phyloP scores from a whole-genome alignment of 1,140 invertebrate genomes.

The Dinothrombium tinctorium region DNA sequence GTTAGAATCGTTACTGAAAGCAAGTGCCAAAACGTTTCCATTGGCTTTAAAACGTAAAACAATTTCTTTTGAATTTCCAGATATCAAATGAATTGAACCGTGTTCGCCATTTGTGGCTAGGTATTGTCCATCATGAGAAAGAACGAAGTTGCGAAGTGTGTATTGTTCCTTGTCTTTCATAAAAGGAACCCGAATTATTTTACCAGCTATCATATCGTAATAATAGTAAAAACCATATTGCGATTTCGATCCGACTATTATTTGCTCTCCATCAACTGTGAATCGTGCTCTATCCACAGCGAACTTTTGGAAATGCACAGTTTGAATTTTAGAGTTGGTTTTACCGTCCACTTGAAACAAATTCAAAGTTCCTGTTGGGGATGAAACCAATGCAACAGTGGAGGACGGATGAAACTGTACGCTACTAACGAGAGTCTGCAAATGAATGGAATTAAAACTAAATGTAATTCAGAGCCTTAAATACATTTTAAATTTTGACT shows the following conservation, averaged over 20 bases:
- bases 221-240: slow-evolving; percentile 34
- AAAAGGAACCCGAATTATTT: slow-evolving; percentile 32
- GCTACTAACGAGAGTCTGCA: slow-evolving; percentile 13
- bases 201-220: slow-evolving; percentile 56
- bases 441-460: too few relatives aligned
- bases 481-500: too few relatives aligned
- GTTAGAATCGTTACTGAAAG: slow-evolving; percentile 40
- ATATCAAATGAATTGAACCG: slow-evolving; percentile 52
- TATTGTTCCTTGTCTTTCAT: slow-evolving; percentile 16
- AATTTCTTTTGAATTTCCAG: slow-evolving; percentile 44
- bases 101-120: slow-evolving; percentile 42
- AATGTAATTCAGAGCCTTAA: too few relatives aligned
- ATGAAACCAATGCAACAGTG: slow-evolving; percentile 55
- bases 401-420: slow-evolving; percentile 67
- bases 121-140: slow-evolving; percentile 53
- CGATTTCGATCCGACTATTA: slow-evolving; percentile 31
- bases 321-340: slow-evolving; percentile 57
- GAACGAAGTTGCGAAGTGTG: slow-evolving; percentile 33
- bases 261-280: slow-evolving; percentile 38
- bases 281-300: slow-evolving; percentile 44
- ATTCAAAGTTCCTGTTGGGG: slow-evolving; percentile 39
- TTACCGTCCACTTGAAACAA: slow-evolving; percentile 55
- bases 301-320: slow-evolving; percentile 38
- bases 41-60: slow-evolving; percentile 52
- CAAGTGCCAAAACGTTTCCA: slow-evolving; percentile 33